Percentiles rank a stretch among this genome's conserved stretches.
Evolutionary conservation across 2,113 vertebrate species (phyloP).

Genomic region (Alouatta palliata): DNA sequence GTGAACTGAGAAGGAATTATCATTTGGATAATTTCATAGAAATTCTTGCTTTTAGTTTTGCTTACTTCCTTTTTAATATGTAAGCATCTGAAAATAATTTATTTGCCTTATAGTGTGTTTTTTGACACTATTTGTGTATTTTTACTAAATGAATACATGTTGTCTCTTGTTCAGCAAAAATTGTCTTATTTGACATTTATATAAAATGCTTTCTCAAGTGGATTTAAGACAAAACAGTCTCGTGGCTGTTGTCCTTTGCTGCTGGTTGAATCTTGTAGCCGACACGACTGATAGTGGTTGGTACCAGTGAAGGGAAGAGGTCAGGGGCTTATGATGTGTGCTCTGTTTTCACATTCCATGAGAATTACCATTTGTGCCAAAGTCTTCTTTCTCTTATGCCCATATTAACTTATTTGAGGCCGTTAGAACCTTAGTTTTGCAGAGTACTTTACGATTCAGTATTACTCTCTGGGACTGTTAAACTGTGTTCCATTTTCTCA

Average conservation of each 20-base stretch:
- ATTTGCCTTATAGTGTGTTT: background rate
- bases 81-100: background rate
- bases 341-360: background rate
- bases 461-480: constrained; percentile 31
- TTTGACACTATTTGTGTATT: background rate
- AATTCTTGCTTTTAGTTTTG: background rate
- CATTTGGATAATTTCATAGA: background rate
- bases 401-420: background rate
- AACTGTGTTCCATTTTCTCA: constrained; percentile 60
- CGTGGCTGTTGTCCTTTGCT: background rate
- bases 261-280: background rate
- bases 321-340: background rate
- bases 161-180: background rate
- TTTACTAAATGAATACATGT: background rate
- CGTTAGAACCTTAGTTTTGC: constrained; percentile 42
- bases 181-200: background rate
- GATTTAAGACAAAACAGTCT: background rate
- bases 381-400: background rate
- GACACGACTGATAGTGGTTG: background rate
- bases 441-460: background rate
- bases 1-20: background rate
- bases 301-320: background rate
- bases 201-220: background rate
- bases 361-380: background rate
- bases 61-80: background rate